Percentiles rank a stretch among this genome's conserved stretches.
phyloP scores from a whole-genome alignment of 2,888 invertebrate genomes.

The Melolontha melolontha region DNA sequence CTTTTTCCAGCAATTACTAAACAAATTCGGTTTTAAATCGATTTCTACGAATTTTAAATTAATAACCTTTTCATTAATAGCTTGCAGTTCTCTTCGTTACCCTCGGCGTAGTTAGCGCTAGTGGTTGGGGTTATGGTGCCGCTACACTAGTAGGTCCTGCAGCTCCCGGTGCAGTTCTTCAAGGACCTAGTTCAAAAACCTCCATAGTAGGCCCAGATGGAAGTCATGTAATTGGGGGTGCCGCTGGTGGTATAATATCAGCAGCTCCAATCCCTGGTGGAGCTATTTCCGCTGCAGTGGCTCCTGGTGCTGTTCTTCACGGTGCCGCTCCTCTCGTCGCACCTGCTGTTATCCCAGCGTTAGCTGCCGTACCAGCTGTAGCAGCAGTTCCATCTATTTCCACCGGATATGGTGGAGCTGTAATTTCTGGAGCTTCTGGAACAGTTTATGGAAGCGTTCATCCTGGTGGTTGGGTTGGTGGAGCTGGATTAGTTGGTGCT shows the following conservation, averaged over 20 bases:
- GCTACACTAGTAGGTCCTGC: conserved; percentile 49
- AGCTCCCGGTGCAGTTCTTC: conserved; percentile 51
- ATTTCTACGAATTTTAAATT: too few relatives aligned
- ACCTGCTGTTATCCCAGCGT: conserved; percentile 28
- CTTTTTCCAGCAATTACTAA: too few relatives aligned
- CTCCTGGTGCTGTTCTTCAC: conserved; percentile 47
- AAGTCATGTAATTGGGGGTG: conserved; percentile 51
- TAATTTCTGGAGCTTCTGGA: conserved; percentile 38
- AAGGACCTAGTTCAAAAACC: conserved; percentile 53
- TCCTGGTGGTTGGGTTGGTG: conserved; percentile 40
- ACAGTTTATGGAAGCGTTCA: conserved; percentile 33
- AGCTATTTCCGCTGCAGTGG: conserved; percentile 47
- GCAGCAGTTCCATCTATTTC: conserved; percentile 10
- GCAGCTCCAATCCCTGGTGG: conserved; percentile 52
- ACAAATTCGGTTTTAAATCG: too few relatives aligned
- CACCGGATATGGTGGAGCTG: conserved; percentile 39
- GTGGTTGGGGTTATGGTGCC: conserved; percentile 47
- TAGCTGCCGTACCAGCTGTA: conserved; percentile 12
- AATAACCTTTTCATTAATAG: conserved; percentile 5
- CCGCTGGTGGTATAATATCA: conserved; percentile 52
- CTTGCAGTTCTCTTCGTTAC: conserved; percentile 37
- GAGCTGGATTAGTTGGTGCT: conserved; percentile 26
- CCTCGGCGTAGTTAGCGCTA: conserved; percentile 48
- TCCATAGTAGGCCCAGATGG: conserved; percentile 55
- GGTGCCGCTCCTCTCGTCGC: conserved; percentile 43